A percentile compares a stretch with the other conserved stretches of the same genome.
phyloP scores from a whole-genome alignment of 2,113 vertebrate genomes.

The Cryptoleucopteryx plumbea region DNA sequence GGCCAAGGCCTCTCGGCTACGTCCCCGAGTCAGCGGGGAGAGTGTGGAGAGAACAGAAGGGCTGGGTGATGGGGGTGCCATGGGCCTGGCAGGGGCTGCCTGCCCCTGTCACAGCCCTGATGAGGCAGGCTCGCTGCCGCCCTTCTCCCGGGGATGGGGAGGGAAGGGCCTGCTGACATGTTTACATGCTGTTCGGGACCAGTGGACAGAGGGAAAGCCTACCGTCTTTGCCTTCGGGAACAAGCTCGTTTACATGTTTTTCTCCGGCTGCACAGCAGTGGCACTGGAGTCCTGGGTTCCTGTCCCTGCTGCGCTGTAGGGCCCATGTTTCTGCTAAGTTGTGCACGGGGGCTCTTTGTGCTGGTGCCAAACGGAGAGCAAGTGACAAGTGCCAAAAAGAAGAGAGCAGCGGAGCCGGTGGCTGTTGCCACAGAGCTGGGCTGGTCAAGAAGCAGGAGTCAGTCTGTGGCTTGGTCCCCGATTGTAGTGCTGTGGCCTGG shows the following conservation, averaged over 20 bases:
- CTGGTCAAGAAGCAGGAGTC: not conserved
- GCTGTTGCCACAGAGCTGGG: not conserved
- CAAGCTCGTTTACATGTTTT: constrained; percentile 43
- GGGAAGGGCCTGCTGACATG: not conserved
- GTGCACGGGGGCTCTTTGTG: not conserved
- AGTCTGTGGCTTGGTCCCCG: not conserved
- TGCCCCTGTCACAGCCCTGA: not conserved
- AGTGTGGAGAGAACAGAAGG: not conserved
- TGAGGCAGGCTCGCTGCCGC: not conserved
- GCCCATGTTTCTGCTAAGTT: not conserved
- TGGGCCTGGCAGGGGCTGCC: not conserved
- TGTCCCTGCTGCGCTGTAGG: not conserved
- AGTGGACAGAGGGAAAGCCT: not conserved
- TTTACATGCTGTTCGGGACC: not conserved
- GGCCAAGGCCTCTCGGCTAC: not conserved
- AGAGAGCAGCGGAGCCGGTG: not conserved
- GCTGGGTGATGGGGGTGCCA: not conserved
- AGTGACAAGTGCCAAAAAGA: constrained; percentile 60
- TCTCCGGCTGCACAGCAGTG: not conserved
- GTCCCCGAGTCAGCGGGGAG: accelerated
- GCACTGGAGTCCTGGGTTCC: not conserved
- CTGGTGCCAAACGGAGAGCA: constrained; percentile 19
- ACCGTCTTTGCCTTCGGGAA: not conserved
- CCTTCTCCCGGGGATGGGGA: not conserved
- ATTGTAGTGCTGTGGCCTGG: constrained; percentile 40